Evolutionary conservation across 1,140 invertebrate species (phyloP).

Genomic region (Pseudomyrmex sp.): DNA sequence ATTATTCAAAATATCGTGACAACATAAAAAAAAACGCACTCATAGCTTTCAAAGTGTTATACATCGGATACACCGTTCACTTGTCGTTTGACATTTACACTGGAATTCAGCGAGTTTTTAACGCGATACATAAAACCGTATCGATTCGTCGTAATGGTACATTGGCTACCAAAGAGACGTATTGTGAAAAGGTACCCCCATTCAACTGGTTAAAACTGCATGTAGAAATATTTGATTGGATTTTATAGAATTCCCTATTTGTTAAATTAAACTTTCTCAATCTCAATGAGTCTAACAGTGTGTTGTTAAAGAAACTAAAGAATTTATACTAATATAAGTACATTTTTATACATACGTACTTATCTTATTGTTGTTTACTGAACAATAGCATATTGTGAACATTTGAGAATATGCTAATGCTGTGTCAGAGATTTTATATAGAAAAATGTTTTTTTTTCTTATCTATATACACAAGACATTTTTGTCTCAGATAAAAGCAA

Average conservation of each 20-base stretch:
- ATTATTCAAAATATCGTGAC: no score
- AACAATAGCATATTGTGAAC: no score
- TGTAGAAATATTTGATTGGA: background rate
- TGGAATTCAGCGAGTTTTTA: no score
- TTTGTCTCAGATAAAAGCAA: no score
- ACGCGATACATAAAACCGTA: background rate
- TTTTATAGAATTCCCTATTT: background rate
- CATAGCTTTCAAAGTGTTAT: no score
- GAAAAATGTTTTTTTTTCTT: background rate
- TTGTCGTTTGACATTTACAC: no score
- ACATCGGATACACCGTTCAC: no score
- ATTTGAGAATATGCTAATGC: no score
- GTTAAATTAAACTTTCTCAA: background rate
- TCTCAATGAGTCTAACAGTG: background rate
- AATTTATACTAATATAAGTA: constrained; percentile 6
- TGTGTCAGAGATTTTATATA: background rate
- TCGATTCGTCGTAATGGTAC: constrained; percentile 69
- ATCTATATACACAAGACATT: no score
- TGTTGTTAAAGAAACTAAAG: background rate
- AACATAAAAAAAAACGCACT: no score
- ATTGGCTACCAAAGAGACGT: constrained; percentile 77
- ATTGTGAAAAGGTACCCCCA: constrained; percentile 77
- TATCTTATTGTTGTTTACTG: background rate
- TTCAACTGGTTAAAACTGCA: constrained; percentile 28
- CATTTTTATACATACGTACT: background rate